These are phyloP conservation scores for Acipenser oxyrinchus DNA, from an alignment of 2,797 vertebrate genomes.

Conservation along the genomic window DNA sequence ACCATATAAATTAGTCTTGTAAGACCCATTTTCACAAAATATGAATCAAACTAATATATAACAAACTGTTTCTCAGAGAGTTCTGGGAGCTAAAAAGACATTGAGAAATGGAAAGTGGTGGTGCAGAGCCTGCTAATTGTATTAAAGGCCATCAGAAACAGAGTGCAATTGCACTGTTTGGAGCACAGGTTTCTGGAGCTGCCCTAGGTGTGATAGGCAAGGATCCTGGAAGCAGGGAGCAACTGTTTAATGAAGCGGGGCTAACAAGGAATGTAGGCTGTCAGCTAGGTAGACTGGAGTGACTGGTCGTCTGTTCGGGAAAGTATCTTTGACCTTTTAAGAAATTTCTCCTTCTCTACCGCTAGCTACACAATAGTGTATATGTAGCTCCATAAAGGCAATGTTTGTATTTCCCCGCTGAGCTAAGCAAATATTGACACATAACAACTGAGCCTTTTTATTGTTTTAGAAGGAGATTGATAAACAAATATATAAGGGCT, in stretches of 20 bases:
- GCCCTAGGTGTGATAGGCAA: background rate
- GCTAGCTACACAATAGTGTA: background rate
- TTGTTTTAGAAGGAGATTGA: background rate
- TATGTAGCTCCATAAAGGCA: background rate
- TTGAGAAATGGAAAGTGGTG: background rate
- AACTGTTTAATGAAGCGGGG: slow-evolving; percentile 6
- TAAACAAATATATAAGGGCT: slow-evolving; percentile 6
- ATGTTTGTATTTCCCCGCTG: background rate
- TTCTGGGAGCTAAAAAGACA: background rate
- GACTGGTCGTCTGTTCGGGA: slow-evolving; percentile 4
- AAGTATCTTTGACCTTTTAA: slow-evolving; percentile 7
- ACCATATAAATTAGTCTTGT: background rate
- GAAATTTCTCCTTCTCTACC: background rate
- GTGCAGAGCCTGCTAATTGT: slow-evolving; percentile 2
- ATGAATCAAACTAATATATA: background rate
- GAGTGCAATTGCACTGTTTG: background rate
- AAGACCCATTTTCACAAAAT: background rate
- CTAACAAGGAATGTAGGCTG: slow-evolving; percentile 10
- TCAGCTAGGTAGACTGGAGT: slow-evolving; percentile 4
- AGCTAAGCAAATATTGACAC: background rate
- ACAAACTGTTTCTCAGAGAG: background rate
- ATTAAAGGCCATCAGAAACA: background rate
- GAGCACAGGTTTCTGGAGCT: background rate
- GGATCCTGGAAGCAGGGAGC: background rate
- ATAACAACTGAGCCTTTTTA: background rate